Evolutionary conservation across 2,113 vertebrate species (phyloP).

Genomic region (Mionectes macconnelli): DNA sequence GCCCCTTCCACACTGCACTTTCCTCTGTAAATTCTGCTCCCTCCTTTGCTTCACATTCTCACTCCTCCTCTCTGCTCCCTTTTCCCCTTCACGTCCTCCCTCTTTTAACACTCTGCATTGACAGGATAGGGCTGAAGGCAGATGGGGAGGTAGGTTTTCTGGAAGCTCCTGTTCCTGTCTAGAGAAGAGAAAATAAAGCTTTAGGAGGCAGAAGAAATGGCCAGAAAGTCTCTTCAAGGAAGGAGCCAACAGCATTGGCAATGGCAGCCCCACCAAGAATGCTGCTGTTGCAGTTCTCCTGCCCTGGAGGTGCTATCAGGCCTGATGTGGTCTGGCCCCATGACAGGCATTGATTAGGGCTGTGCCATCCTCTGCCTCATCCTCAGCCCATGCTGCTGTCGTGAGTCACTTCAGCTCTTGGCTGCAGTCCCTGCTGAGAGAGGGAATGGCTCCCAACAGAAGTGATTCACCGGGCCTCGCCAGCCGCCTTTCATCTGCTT

Average conservation of each 20-base stretch:
- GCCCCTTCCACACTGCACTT: background rate
- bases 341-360: background rate
- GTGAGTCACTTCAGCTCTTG: slow-evolving; percentile 13
- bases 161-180: background rate
- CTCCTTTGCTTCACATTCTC: background rate
- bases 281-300: background rate
- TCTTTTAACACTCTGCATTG: background rate
- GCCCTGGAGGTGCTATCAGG: background rate
- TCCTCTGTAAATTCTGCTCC: background rate
- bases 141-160: background rate
- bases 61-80: background rate
- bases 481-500: background rate
- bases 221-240: background rate
- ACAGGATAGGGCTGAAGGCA: background rate
- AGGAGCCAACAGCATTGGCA: background rate
- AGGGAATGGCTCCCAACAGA: background rate
- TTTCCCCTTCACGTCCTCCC: background rate
- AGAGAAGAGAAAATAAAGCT: background rate
- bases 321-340: background rate
- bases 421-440: background rate
- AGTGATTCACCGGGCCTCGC: background rate
- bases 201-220: background rate
- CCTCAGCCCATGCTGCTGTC: background rate
- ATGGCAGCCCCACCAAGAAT: background rate
- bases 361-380: background rate